Percentiles rank a stretch among this genome's conserved stretches.
phyloP scores from a whole-genome alignment of 2,888 invertebrate species.

The Pherbina coryleti region DNA sequence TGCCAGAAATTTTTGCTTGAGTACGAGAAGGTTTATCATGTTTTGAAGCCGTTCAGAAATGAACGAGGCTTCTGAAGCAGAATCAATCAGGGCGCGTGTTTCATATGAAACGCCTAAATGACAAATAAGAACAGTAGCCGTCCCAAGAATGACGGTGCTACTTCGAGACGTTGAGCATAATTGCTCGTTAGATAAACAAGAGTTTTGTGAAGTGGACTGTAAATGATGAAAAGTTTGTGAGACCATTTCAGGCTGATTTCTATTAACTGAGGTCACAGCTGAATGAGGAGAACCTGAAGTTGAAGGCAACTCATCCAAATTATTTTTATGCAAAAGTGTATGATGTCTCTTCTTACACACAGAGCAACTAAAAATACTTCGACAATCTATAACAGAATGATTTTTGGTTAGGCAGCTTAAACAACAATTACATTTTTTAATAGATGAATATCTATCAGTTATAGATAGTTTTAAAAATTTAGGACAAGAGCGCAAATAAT shows the following conservation, averaged over 20 bases:
- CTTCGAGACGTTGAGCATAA: background rate
- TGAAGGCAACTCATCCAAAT: too few relatives aligned
- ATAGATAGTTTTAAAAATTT: background rate
- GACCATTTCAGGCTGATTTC: background rate
- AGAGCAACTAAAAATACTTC: too few relatives aligned
- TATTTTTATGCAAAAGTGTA: too few relatives aligned
- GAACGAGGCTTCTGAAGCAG: slow-evolving; percentile 25
- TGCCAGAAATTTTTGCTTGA: too few relatives aligned
- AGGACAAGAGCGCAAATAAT: background rate
- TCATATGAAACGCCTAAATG: slow-evolving; percentile 25
- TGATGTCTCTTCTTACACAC: too few relatives aligned
- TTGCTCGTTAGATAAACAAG: background rate
- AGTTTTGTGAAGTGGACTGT: background rate
- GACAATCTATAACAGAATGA: too few relatives aligned
- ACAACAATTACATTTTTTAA: slow-evolving; percentile 1
- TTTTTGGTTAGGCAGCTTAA: slow-evolving; percentile 13
- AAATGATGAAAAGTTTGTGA: background rate
- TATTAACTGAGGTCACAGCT: too few relatives aligned
- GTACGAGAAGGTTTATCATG: background rate
- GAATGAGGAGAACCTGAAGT: too few relatives aligned
- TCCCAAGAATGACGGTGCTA: too few relatives aligned
- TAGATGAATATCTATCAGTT: background rate
- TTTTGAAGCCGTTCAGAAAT: slow-evolving; percentile 29
- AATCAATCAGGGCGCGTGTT: slow-evolving; percentile 27
- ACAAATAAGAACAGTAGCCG: too few relatives aligned